Conservation (phyloP, 2,797 vertebrate species). For the Scolopax bukidnonensis region DNA sequence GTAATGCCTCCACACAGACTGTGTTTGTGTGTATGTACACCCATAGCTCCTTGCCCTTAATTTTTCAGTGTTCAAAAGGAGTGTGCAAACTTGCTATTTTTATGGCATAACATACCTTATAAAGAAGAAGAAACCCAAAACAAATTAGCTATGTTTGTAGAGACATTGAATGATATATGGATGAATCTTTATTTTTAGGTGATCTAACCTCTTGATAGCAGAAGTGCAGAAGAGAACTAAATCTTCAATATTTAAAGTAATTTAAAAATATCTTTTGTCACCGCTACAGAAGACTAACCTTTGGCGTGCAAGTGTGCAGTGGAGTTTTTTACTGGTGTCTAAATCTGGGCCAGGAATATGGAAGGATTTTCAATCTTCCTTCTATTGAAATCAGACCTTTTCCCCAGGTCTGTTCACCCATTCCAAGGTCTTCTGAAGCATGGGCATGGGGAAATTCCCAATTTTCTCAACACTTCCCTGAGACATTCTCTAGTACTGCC, state of each 20-base stretch:
- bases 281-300: slow-evolving; percentile 14
- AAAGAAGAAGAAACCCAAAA: background rate
- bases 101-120: background rate
- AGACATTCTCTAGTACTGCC: background rate
- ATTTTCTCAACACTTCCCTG: background rate
- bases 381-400: slow-evolving; percentile 46
- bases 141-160: background rate
- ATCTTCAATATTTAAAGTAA: background rate
- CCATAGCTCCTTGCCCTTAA: background rate
- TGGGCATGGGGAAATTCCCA: background rate
- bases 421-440: slow-evolving; percentile 36
- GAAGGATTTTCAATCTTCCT: background rate
- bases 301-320: background rate
- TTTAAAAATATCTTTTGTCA: slow-evolving; percentile 47
- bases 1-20: background rate
- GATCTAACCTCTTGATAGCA: background rate
- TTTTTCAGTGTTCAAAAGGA: background rate
- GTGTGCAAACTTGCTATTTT: background rate
- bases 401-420: background rate
- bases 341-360: slow-evolving; percentile 13
- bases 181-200: background rate
- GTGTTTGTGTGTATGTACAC: background rate
- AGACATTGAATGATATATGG: background rate
- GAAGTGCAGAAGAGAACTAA: background rate
- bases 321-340: slow-evolving; percentile 28